phyloP scores from a whole-genome alignment of 2,797 vertebrate genomes.

The Cirrhinus molitorella region DNA sequence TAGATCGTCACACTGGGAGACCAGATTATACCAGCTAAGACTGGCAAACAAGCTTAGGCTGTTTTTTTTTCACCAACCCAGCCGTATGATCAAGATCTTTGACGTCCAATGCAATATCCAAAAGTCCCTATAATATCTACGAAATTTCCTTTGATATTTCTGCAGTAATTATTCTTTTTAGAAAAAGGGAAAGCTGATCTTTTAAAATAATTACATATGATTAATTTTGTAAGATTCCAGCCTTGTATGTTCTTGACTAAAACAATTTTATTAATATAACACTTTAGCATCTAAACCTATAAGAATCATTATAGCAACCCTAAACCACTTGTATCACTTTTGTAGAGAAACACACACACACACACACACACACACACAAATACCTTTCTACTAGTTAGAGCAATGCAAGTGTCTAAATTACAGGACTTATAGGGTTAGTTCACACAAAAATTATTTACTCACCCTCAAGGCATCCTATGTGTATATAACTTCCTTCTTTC shows the following conservation, averaged over 20 bases:
- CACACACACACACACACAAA: background rate
- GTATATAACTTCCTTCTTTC: too few relatives aligned
- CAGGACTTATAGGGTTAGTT: too few relatives aligned
- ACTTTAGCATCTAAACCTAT: background rate
- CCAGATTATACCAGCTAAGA: background rate
- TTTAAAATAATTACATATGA: background rate
- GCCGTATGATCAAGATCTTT: too few relatives aligned
- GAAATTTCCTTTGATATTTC: background rate
- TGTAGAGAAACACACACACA: too few relatives aligned
- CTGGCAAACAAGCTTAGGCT: background rate
- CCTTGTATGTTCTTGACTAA: background rate
- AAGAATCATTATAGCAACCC: background rate
- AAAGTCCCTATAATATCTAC: background rate
- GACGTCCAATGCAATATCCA: background rate
- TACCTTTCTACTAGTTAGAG: background rate
- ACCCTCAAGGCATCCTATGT: too few relatives aligned
- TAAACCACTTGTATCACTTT: too few relatives aligned
- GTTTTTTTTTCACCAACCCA: too few relatives aligned
- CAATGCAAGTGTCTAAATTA: background rate
- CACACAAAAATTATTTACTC: too few relatives aligned
- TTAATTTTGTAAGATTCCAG: background rate
- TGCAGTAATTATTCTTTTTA: too few relatives aligned
- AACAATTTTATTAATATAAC: background rate
- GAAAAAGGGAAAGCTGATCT: background rate
- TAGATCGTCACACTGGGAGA: background rate